phyloP scores from a whole-genome alignment of 2,113 vertebrate genomes.

The Ceyx cyanopectus region DNA sequence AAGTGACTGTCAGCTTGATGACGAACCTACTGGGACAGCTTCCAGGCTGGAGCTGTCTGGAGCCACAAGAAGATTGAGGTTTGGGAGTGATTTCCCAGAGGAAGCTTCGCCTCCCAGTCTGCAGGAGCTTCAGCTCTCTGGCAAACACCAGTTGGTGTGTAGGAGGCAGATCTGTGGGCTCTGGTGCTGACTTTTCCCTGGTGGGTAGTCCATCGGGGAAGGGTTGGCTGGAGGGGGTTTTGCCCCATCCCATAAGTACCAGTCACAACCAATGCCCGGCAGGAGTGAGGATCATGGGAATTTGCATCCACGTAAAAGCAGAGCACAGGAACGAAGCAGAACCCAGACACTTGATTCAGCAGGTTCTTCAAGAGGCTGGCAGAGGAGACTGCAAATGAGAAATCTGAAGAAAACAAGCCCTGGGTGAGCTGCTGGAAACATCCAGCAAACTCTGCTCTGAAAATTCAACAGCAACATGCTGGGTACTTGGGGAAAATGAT shows the following conservation, averaged over 20 bases:
- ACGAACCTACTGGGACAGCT: neutral
- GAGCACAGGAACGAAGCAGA: neutral
- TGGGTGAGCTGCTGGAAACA: neutral
- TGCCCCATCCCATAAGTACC: neutral
- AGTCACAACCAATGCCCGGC: neutral
- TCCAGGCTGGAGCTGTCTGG: neutral
- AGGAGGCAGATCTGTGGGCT: neutral
- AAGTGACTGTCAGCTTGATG: neutral
- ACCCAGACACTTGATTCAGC: neutral
- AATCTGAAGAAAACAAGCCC: neutral
- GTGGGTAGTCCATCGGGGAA: neutral
- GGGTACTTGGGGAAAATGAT: neutral
- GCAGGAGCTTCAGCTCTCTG: neutral
- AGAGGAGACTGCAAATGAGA: neutral
- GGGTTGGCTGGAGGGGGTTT: neutral
- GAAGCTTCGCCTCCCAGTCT: neutral
- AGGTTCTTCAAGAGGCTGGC: neutral
- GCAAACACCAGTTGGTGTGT: rapidly evolving
- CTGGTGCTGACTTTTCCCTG: rapidly evolving
- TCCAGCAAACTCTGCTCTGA: neutral
- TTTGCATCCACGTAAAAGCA: neutral
- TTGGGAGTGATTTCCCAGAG: neutral
- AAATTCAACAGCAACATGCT: neutral
- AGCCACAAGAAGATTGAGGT: neutral
- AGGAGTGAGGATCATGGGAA: neutral